phyloP scores from a whole-genome alignment of 2,888 invertebrate species.

The Eupithecia insigniata region DNA sequence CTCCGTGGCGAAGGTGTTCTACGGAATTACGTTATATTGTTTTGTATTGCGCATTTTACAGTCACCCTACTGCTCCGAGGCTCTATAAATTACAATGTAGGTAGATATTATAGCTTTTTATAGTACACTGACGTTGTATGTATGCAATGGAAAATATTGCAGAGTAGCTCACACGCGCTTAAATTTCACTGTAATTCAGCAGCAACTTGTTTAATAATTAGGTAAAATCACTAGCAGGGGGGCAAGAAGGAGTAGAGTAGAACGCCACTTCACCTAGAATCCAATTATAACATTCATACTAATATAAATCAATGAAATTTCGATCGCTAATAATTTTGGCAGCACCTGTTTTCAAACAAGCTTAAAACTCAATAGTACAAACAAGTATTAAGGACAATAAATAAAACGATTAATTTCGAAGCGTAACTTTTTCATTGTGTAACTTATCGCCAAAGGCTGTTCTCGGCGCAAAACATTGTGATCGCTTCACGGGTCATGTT shows the following conservation, averaged over 20 bases:
- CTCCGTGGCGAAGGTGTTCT: slow-evolving; percentile 41
- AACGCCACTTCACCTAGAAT: background rate
- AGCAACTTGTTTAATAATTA: background rate
- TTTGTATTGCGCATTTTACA: slow-evolving; percentile 64
- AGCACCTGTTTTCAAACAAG: slow-evolving; percentile 52
- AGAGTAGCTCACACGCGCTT: slow-evolving; percentile 8
- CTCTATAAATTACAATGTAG: slow-evolving; percentile 29
- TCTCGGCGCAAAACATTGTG: slow-evolving; percentile 74
- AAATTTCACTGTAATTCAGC: background rate
- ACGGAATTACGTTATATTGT: slow-evolving; percentile 67
- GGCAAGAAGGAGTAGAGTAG: background rate
- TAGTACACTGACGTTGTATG: background rate
- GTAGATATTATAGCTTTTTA: slow-evolving; percentile 4
- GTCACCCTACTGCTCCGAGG: slow-evolving; percentile 24
- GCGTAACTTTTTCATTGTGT: slow-evolving; percentile 72
- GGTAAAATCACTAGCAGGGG: background rate
- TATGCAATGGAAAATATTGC: background rate
- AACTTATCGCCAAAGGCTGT: slow-evolving; percentile 69
- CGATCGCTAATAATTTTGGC: slow-evolving; percentile 38
- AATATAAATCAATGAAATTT: slow-evolving; percentile 25
- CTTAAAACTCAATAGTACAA: slow-evolving; percentile 47
- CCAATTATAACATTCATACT: background rate
- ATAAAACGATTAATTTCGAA: slow-evolving; percentile 69
- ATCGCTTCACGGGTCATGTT: slow-evolving; percentile 79
- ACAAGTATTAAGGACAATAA: slow-evolving; percentile 58